Evolutionary conservation across 1,140 invertebrate species (phyloP).

Genomic region (Pseudomyrmex flavicornis): DNA sequence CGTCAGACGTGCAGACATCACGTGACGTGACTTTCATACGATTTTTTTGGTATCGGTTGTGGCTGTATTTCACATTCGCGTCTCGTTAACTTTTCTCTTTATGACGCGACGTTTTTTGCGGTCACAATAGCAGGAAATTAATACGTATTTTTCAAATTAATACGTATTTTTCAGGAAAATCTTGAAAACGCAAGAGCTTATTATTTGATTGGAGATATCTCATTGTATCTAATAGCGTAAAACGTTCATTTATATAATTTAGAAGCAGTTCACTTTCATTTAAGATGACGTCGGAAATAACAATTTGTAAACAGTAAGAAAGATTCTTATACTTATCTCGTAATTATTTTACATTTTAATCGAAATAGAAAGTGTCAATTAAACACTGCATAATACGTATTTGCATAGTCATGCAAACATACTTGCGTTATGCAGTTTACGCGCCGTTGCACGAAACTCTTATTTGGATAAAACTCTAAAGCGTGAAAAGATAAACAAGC

Average conservation of each 20-base stretch:
- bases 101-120: constrained; percentile 31
- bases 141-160: constrained; percentile 34
- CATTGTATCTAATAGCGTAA: no score
- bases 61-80: constrained; percentile 55
- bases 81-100: constrained; percentile 31
- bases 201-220: constrained; percentile 20
- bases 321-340: no score
- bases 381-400: constrained; percentile 30
- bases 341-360: no score
- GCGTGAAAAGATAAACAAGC: no score
- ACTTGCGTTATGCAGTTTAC: no score
- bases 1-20: constrained; percentile 33
- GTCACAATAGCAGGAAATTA: constrained; percentile 66
- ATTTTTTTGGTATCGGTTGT: constrained; percentile 28
- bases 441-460: not conserved
- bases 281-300: constrained; percentile 2
- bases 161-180: constrained; percentile 2
- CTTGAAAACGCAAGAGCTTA: constrained; percentile 55
- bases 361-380: not conserved
- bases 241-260: no score
- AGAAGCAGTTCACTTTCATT: constrained; percentile 2
- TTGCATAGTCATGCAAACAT: not conserved
- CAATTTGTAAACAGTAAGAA: not conserved
- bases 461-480: not conserved
- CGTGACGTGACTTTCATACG: constrained; percentile 11